A percentile compares a stretch with the other conserved stretches of the same genome.
Evolutionary conservation across 2,113 vertebrate species (phyloP).

Genomic region (Corythornis vintsioides): DNA sequence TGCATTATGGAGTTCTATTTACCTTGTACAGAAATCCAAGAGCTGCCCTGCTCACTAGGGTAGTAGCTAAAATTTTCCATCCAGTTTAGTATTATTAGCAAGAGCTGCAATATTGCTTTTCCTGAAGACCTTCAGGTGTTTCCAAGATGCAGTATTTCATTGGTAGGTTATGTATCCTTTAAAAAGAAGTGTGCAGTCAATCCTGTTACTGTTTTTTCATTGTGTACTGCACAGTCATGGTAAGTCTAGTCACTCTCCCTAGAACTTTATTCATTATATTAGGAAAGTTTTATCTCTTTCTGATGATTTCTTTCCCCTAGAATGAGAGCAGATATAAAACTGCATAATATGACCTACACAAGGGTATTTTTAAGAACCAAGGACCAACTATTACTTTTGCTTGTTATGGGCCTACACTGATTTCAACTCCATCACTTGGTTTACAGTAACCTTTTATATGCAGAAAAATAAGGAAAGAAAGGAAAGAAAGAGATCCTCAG

Average conservation of each 20-base stretch:
- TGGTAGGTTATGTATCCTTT: background rate
- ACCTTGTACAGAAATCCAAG: background rate
- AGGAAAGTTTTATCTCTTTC: background rate
- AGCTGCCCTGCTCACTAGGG: background rate
- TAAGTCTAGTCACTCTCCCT: background rate
- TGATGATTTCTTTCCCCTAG: background rate
- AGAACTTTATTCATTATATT: background rate
- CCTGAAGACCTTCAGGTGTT: background rate
- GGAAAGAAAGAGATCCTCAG: conserved; percentile 36
- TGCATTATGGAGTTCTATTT: background rate
- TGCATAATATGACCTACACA: background rate
- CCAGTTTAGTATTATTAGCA: background rate
- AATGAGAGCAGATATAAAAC: background rate
- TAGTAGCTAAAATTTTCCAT: background rate
- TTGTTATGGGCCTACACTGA: background rate
- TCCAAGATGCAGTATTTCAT: background rate
- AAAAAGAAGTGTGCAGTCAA: background rate
- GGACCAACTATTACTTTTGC: background rate
- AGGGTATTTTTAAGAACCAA: background rate
- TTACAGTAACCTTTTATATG: conserved; percentile 61
- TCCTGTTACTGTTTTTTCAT: background rate
- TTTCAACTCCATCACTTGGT: conserved; percentile 41
- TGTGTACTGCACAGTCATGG: background rate
- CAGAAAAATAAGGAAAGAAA: conserved; percentile 3
- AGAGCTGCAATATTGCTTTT: background rate